Evolutionary conservation across 2,797 vertebrate genomes (phyloP).

Genomic region (Takifugu ocellatus): DNA sequence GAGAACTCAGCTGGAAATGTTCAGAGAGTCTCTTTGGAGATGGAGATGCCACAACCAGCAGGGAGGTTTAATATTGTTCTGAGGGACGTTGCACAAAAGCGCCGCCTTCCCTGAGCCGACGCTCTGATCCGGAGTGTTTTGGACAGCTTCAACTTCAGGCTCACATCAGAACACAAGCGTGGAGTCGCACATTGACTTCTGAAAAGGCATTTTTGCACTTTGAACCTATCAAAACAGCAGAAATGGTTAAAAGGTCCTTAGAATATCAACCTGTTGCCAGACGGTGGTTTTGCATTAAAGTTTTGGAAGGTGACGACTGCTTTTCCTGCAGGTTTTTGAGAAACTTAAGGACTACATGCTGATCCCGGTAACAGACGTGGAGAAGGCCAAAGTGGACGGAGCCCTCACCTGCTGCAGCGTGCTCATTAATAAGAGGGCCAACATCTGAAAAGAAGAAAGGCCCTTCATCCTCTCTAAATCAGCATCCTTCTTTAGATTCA

Average conservation of each 20-base stretch:
- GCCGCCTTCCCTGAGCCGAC: constrained; percentile 27
- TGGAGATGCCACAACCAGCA: constrained; percentile 40
- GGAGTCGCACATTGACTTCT: neutral
- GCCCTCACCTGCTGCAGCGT: constrained; percentile 88
- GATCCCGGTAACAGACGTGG: constrained; percentile 84
- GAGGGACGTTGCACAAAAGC: constrained; percentile 36
- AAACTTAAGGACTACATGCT: constrained; percentile 95
- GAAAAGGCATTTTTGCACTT: too few species aligned
- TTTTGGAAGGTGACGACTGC: neutral
- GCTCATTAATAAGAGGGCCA: constrained; percentile 86
- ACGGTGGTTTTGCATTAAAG: neutral
- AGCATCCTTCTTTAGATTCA: too few species aligned
- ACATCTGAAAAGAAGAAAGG: constrained; percentile 44
- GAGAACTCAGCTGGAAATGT: constrained; percentile 52
- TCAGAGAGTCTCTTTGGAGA: constrained; percentile 28
- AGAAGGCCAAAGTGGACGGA: constrained; percentile 90
- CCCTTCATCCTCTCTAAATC: too few species aligned
- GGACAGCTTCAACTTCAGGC: neutral
- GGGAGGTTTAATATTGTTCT: constrained; percentile 44
- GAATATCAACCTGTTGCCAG: too few species aligned
- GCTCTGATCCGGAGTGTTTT: neutral
- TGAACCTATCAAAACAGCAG: too few species aligned
- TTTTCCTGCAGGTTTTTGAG: constrained; percentile 84
- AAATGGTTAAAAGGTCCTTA: too few species aligned
- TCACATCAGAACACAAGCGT: constrained; percentile 5